Evolutionary conservation across 2,888 invertebrate genomes (phyloP), one percentile per base, ranked within the genome.

Genomic region (Hirtodrosophila trivittata): DNA sequence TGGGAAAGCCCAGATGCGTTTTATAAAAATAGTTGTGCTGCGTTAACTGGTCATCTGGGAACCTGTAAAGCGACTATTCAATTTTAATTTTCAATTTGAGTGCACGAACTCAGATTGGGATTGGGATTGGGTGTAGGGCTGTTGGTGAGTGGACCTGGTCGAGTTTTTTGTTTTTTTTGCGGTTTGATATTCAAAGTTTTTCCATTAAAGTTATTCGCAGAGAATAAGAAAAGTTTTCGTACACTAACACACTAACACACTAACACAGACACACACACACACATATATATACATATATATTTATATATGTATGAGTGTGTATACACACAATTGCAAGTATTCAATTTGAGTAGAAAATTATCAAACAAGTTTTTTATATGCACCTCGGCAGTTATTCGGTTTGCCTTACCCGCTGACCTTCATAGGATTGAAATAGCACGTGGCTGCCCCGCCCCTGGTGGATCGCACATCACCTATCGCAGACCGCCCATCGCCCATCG

Each of bases 131-230:
- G 37, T 38, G 18, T 46, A 16, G 25, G 33, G 51, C 45, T 51
- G 5, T 1, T 9, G 5, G 41, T 3, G 26, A 37, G 39, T 56
- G 69, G 75, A 26, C 68, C 10, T 59, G 54, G 56, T 59, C 49
- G 65, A 47, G 25, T 28, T 51, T 57, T 46, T 30, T 72, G 33
- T 74, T 68, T 70, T 54, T 69, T 76, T 74, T 81, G 85, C 68
- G 85, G 82, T 76, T 84, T 78, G 69, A 70, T 82, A 81, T 82
- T 75, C 77, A 83, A 83, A 83, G 82, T 83, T 83, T 83, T 83
- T 83, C 82, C 85, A 83, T 83, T 83, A 83, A 83, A 85, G 82
- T 83, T 83, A 84, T 81, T 77, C 69, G 70, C 78, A 75, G 66
- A 71, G 82, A 83, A 85, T 82, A 81, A 72, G 78, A 75, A 85